These are phyloP conservation scores for Chironomus striatipennis DNA, from an alignment of 1,140 invertebrate species.

Conservation along the genomic window DNA sequence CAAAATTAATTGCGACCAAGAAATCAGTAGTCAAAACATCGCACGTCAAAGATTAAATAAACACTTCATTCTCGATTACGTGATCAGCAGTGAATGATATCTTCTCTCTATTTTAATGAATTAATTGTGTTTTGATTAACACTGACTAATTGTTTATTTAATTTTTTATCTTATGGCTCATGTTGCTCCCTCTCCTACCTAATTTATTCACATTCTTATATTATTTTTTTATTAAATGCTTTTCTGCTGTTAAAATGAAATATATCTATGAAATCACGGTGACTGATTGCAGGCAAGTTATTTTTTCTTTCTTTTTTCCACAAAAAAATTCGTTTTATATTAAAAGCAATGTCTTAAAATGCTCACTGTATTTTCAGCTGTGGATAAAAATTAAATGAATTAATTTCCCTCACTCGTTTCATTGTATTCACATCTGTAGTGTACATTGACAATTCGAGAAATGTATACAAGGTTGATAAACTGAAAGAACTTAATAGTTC, in stretches of 20 bases:
- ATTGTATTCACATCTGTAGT: background rate
- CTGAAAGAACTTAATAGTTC: too few relatives aligned
- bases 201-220: background rate
- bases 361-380: background rate
- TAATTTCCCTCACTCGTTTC: background rate
- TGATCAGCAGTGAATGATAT: background rate
- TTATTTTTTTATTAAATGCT: constrained; percentile 11
- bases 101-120: constrained; percentile 1
- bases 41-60: background rate
- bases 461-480: too few relatives aligned
- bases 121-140: constrained; percentile 14
- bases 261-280: background rate
- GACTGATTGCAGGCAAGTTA: background rate
- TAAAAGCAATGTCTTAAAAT: background rate
- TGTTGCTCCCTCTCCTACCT: background rate
- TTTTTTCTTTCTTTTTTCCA: background rate
- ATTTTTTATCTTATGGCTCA: background rate
- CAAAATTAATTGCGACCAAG: background rate
- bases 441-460: too few relatives aligned
- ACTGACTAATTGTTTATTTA: constrained; percentile 14
- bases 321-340: background rate
- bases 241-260: constrained; percentile 7
- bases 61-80: constrained; percentile 7
- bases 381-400: background rate
- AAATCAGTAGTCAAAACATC: background rate